Evolutionary conservation across 2,888 invertebrate species (phyloP), one percentile per base, ranked within the genome.

Genomic region (Caenorhabditis wallacei): DNA sequence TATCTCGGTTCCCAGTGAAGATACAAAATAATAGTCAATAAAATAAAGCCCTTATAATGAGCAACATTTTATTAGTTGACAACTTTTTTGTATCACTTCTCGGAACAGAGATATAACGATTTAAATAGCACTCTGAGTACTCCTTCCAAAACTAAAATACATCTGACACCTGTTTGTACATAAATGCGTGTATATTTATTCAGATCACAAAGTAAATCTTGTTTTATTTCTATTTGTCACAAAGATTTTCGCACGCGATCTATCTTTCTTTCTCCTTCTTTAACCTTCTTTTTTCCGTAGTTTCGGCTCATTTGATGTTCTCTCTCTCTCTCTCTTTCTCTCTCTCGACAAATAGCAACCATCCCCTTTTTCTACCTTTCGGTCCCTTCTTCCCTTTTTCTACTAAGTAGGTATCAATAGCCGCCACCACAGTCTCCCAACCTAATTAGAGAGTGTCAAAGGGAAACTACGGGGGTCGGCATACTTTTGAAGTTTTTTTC

Each of bases 281-380:
- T 40, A 40, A 40, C 40, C 40, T 5, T 40, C 16, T 35, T 20
- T n/a, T n/a, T 57, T 37, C 57, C 35, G 56, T 20, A 26, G 26
- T 43, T 59, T 59, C 71, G 71, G 71, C 63, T 43, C 72, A 72
- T 72, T 72, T 72, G 72, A 72, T 72, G 20, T 72, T 10, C 57
- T 37, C n/a, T n/a, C n/a, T n/a, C n/a, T n/a, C n/a, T n/a, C n/a
- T n/a, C n/a, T n/a, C n/a, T n/a, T n/a, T n/a, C n/a, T 8, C 51
- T 35, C 51, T 54, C 74, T 74, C 74, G 64, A 74, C 74, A 74
- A 74, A 74, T 56, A 74, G 13, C 66, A 53, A 53, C 66, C 53
- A 8, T 43, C 57, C 4, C 30, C 20, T 43, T 30, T 30, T 30
- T 30, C 30, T 30, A 13, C 13, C 7, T 7, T 13, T 18, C 70